Percentiles rank a stretch among this genome's conserved stretches.
phyloP scores from a whole-genome alignment of 2,797 vertebrate species.

The Masticophis lateralis region DNA sequence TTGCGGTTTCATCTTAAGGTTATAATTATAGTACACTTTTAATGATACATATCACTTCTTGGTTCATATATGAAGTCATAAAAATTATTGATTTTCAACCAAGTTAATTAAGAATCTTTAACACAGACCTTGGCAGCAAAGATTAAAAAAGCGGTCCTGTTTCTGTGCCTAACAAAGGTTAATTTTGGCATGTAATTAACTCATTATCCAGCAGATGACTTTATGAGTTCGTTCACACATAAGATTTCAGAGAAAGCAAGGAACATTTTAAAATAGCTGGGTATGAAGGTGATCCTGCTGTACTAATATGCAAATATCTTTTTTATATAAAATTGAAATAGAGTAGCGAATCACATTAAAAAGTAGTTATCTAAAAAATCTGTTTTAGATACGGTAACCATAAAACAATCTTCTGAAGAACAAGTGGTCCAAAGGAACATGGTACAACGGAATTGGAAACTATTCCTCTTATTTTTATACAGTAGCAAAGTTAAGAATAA shows the following conservation, averaged over 20 bases:
- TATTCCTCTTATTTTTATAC: not conserved
- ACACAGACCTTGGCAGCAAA: constrained; percentile 51
- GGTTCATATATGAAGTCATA: constrained; percentile 53
- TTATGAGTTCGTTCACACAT: constrained; percentile 59
- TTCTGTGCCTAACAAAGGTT: constrained; percentile 65
- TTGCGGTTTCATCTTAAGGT: constrained; percentile 65
- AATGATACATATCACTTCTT: constrained; percentile 56
- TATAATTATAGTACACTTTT: constrained; percentile 60
- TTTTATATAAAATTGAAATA: constrained; percentile 12
- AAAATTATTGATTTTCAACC: constrained; percentile 63
- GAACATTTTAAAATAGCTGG: constrained; percentile 48
- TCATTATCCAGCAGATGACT: constrained; percentile 59
- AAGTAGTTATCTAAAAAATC: not conserved
- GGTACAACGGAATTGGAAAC: not conserved
- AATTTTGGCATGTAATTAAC: constrained; percentile 63
- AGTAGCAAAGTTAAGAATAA: not conserved
- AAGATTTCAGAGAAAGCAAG: constrained; percentile 49
- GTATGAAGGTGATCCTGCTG: not conserved
- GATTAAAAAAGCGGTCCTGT: constrained; percentile 52
- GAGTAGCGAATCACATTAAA: not conserved
- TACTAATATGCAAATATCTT: constrained; percentile 47
- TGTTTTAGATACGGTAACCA: not conserved
- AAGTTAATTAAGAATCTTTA: constrained; percentile 61
- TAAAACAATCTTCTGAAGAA: constrained; percentile 1
- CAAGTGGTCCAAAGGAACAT: not conserved